Conservation (phyloP, 2,888 invertebrate genomes). For the Caenorhabditis virilis region DNA sequence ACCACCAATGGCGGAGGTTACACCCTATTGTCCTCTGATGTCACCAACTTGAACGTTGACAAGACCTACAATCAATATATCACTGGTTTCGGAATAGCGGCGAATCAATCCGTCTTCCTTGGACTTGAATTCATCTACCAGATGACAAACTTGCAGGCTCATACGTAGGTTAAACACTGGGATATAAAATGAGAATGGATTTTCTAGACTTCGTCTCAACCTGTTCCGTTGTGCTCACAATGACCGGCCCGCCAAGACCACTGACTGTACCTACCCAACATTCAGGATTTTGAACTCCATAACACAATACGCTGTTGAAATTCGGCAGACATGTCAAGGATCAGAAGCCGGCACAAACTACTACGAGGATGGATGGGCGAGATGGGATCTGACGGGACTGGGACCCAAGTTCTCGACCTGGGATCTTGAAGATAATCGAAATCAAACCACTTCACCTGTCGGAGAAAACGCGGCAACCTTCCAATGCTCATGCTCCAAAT, state of each 20-base stretch:
- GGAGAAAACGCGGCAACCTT: background rate
- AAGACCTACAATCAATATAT: constrained; percentile 27
- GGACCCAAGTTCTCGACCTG: constrained; percentile 54
- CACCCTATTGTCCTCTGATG: constrained; percentile 50
- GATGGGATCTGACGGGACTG: constrained; percentile 46
- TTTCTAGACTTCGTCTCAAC: constrained; percentile 46
- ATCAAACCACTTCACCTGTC: background rate
- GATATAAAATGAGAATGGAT: no score
- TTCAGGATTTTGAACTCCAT: constrained; percentile 40
- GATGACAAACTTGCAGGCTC: constrained; percentile 43
- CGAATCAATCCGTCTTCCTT: constrained; percentile 38
- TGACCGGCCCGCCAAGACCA: constrained; percentile 30
- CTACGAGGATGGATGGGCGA: constrained; percentile 58
- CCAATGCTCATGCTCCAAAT: constrained; percentile 42
- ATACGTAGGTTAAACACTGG: constrained; percentile 27
- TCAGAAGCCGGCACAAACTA: constrained; percentile 41
- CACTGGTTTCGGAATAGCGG: constrained; percentile 49
- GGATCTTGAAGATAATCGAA: constrained; percentile 27
- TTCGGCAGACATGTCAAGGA: constrained; percentile 47
- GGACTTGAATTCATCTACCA: constrained; percentile 52
- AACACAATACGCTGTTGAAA: constrained; percentile 46
- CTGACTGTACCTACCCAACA: constrained; percentile 47
- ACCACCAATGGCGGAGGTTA: constrained; percentile 47
- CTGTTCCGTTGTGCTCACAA: constrained; percentile 46
- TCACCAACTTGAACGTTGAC: constrained; percentile 20